Conservation (phyloP, 2,797 vertebrate genomes). For the Amblyopsis hoosieri region DNA sequence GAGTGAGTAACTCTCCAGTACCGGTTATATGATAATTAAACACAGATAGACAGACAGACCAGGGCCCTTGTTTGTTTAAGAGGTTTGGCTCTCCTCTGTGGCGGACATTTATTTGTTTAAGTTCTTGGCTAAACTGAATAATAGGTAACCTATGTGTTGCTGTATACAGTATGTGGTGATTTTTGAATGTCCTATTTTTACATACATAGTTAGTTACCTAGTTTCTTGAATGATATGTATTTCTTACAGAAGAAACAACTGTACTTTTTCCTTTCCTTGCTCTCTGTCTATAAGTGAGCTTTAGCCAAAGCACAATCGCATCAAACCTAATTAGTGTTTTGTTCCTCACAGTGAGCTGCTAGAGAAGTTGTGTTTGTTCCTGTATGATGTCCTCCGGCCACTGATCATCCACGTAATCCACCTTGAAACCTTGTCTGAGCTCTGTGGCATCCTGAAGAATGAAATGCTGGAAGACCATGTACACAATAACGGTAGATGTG, state of each 20-base stretch:
- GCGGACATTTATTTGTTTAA: background rate
- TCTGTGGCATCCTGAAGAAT: conserved; percentile 97
- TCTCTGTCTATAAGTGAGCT: background rate
- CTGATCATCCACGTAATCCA: conserved; percentile 97
- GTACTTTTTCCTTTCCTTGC: background rate
- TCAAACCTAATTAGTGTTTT: conserved; percentile 10
- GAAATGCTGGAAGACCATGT: conserved; percentile 98
- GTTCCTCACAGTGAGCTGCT: conserved; percentile 85
- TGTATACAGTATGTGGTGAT: background rate
- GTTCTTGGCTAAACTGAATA: conserved; percentile 4
- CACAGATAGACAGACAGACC: background rate
- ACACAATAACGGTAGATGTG: conserved; percentile 88
- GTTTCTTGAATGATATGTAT: background rate
- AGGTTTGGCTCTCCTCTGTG: background rate
- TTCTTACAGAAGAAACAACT: no score
- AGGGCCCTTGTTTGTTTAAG: conserved; percentile 30
- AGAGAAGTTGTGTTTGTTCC: conserved; percentile 91
- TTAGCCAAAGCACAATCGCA: background rate
- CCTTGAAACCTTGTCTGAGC: conserved; percentile 95
- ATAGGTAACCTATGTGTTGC: background rate
- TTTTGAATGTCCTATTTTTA: no score
- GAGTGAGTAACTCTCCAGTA: conserved; percentile 83
- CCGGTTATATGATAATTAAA: background rate
- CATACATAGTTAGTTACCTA: background rate
- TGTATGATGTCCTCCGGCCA: conserved; percentile 95